Evolutionary conservation across 1,140 invertebrate species (phyloP).

Genomic region (Brachionus angularis): DNA sequence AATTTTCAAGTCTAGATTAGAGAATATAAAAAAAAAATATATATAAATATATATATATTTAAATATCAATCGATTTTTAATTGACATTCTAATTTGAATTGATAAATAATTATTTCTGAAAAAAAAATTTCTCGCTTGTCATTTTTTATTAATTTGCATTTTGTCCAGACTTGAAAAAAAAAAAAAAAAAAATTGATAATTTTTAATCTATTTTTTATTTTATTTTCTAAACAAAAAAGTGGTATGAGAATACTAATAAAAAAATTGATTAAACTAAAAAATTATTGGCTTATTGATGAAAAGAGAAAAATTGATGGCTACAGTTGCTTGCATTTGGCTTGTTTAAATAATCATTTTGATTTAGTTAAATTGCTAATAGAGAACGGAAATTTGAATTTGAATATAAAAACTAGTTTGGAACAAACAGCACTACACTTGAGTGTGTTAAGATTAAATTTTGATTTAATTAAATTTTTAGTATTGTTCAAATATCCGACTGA

Average conservation of each 20-base stretch:
- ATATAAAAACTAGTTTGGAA: slow-evolving; percentile 86
- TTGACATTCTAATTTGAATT: too few relatives aligned
- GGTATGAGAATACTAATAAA: slow-evolving; percentile 12
- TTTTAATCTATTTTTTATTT: not conserved
- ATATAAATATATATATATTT: too few relatives aligned
- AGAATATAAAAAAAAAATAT: too few relatives aligned
- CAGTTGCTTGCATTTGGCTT: slow-evolving; percentile 87
- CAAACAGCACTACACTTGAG: slow-evolving; percentile 91
- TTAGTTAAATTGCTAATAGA: slow-evolving; percentile 76
- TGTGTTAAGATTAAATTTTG: slow-evolving; percentile 88
- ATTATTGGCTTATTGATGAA: slow-evolving; percentile 25
- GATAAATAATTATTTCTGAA: too few relatives aligned
- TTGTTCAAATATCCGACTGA: not conserved
- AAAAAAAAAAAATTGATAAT: not conserved
- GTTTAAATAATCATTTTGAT: slow-evolving; percentile 92
- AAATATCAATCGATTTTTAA: too few relatives aligned
- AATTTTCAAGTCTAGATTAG: too few relatives aligned
- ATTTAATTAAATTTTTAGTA: slow-evolving; percentile 71
- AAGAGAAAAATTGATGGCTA: slow-evolving; percentile 95
- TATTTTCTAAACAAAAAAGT: too few relatives aligned
- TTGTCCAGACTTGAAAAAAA: too few relatives aligned
- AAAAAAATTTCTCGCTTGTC: too few relatives aligned
- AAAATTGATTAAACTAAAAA: slow-evolving; percentile 24
- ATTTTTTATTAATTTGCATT: too few relatives aligned
- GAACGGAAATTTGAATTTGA: slow-evolving; percentile 78